A percentile compares a stretch with the other conserved stretches of the same genome.
These are phyloP conservation scores for Acrobasis suavella DNA, from an alignment of 2,888 invertebrate species.

Conservation along the genomic window DNA sequence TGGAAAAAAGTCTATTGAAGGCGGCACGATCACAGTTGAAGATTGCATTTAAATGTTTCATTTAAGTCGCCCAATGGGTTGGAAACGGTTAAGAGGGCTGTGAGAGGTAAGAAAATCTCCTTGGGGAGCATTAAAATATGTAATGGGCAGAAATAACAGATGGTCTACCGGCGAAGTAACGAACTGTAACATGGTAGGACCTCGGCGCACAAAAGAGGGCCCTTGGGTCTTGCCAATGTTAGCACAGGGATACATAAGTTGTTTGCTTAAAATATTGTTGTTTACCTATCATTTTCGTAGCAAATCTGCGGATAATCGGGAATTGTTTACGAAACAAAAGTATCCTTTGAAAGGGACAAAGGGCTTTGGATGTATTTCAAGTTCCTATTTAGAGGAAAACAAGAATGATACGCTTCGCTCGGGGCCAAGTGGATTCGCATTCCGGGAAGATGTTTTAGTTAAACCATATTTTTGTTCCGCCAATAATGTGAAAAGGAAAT, in stretches of 20 bases:
- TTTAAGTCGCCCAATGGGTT: conserved; percentile 68
- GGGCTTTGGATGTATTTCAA: conserved; percentile 39
- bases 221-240: conserved; percentile 61
- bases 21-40: conserved; percentile 48
- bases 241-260: conserved; percentile 71
- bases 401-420: conserved; percentile 31
- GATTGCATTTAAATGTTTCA: conserved; percentile 71
- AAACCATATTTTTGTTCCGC: conserved; percentile 30
- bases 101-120: conserved; percentile 52
- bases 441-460: conserved; percentile 31
- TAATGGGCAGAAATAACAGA: conserved; percentile 78
- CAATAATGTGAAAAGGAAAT: conserved; percentile 21
- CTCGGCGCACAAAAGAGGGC: conserved; percentile 54
- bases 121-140: conserved; percentile 74
- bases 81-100: conserved; percentile 63
- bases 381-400: conserved; percentile 37
- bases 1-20: conserved; percentile 34
- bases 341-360: conserved; percentile 56
- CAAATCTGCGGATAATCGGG: conserved; percentile 73
- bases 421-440: conserved; percentile 30
- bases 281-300: conserved; percentile 75
- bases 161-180: conserved; percentile 67
- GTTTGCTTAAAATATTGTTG: conserved; percentile 77
- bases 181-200: conserved; percentile 64
- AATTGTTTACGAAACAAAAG: conserved; percentile 64